Evolutionary conservation across 2,113 vertebrate species (phyloP), one percentile per base, ranked within the genome.

Genomic region (Scomber japonicus): DNA sequence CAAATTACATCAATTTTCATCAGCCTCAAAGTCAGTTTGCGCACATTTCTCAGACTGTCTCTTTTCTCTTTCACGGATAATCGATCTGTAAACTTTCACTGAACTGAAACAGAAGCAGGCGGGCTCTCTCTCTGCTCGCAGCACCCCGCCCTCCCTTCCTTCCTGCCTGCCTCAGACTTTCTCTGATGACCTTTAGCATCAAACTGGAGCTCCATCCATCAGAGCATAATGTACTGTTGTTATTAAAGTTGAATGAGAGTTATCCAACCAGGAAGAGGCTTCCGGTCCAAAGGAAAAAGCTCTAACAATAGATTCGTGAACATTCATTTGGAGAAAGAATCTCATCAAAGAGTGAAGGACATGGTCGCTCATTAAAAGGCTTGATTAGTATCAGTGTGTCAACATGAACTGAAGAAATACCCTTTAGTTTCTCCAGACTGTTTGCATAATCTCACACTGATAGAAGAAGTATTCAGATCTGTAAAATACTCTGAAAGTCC

Each of bases 71-170:
- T 19, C 35, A 40, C 2, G 40, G 48, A 56, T 19, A 62, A 66
- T 67, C 35, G 49, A 63, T 61, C 72, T 60, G 24, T 66, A 60
- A 74, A 72, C 75, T 75, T 76, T 21, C 30, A 16, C 75, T 75
- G 48, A 27, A 53, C 74, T 70, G 48, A 12, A 30, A 30, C 67
- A 82, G 63, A 46, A 67, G 74, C 69, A 72, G 55, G 45, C 70
- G 24, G 56, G 21, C 53, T 81, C 72, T 81, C 72, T 81, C 72
- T 13, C 62, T 80, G 35, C 49, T 46, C 73, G 56, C 45, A 13
- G 4, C 59, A 82, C 85, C 87, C 81, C 86, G 77, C 89, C 91
- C 90, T 69, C 56, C 73, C 65, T 89, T 92, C 88, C 89, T 91
- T 91, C 92, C 90, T 89, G 75, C 65, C 72, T 0, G 67, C 53